Percentiles rank a stretch among this genome's conserved stretches.
Conservation (phyloP, 2,113 vertebrate species). For the Cercopithecus mona region DNA sequence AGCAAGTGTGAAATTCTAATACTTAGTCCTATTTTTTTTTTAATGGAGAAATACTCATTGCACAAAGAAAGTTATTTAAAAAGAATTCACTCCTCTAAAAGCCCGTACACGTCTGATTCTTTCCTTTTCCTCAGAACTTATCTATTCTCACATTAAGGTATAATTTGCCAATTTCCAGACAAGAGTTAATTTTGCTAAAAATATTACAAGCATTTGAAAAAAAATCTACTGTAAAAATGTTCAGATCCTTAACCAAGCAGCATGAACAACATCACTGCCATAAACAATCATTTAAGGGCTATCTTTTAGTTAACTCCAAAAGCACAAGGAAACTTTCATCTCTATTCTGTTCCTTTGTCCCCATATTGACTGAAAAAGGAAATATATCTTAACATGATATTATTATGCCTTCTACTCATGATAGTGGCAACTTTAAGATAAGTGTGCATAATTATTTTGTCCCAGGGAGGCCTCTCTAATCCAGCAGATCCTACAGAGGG, state of each 20-base stretch:
- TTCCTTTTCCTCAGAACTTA: neutral
- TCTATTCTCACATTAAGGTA: neutral
- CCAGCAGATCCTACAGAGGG: neutral
- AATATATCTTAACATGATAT: conserved; percentile 63
- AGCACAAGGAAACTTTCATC: conserved; percentile 71
- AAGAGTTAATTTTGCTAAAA: conserved; percentile 7
- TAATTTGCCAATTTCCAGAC: neutral
- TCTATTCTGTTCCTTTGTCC: conserved; percentile 70
- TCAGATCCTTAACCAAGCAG: conserved; percentile 74
- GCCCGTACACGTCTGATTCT: neutral
- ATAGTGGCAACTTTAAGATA: conserved; percentile 1
- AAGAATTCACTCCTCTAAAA: neutral
- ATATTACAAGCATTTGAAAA: neutral
- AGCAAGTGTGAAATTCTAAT: neutral
- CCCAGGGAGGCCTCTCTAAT: neutral
- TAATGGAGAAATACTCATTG: conserved; percentile 1
- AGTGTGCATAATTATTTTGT: conserved; percentile 17
- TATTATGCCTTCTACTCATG: neutral
- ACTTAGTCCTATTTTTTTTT: neutral
- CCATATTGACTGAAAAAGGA: conserved; percentile 16
- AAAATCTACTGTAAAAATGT: neutral
- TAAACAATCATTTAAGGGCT: conserved; percentile 77
- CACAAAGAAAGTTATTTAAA: neutral
- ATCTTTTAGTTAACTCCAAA: conserved; percentile 72
- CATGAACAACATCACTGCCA: conserved; percentile 70